Percentiles rank a stretch among this genome's conserved stretches.
Conservation (phyloP, 2,888 invertebrate genomes). For the Acleris emargana region DNA sequence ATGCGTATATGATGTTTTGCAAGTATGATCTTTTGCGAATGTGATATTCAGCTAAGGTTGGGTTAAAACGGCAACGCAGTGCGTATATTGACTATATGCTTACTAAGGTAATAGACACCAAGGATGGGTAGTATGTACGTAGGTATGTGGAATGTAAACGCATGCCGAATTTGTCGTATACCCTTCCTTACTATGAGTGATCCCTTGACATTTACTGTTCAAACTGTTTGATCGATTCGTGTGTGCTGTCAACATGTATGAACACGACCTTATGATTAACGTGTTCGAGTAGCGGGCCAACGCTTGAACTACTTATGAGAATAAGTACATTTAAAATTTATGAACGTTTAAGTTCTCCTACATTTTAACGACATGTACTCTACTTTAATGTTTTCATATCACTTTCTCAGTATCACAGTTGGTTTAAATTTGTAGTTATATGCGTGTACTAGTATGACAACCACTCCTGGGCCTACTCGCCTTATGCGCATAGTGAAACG, state of each 20-base stretch:
- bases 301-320: too few relatives aligned
- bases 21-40: too few relatives aligned
- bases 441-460: background rate
- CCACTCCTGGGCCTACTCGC: background rate
- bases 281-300: background rate
- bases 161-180: constrained; percentile 6
- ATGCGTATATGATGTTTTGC: too few relatives aligned
- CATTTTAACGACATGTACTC: too few relatives aligned
- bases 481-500: constrained; percentile 11
- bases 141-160: background rate
- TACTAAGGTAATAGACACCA: too few relatives aligned
- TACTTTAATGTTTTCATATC: too few relatives aligned
- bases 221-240: constrained; percentile 14
- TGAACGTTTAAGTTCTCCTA: background rate
- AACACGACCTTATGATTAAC: background rate
- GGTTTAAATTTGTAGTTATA: too few relatives aligned
- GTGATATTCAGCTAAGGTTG: too few relatives aligned
- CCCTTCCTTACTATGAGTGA: background rate
- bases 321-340: background rate
- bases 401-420: too few relatives aligned
- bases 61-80: too few relatives aligned
- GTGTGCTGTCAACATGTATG: background rate
- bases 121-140: background rate
- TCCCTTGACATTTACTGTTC: constrained; percentile 29
- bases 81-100: too few relatives aligned